Evolutionary conservation across 2,797 vertebrate species (phyloP).

Genomic region (Synanceia verrucosa): DNA sequence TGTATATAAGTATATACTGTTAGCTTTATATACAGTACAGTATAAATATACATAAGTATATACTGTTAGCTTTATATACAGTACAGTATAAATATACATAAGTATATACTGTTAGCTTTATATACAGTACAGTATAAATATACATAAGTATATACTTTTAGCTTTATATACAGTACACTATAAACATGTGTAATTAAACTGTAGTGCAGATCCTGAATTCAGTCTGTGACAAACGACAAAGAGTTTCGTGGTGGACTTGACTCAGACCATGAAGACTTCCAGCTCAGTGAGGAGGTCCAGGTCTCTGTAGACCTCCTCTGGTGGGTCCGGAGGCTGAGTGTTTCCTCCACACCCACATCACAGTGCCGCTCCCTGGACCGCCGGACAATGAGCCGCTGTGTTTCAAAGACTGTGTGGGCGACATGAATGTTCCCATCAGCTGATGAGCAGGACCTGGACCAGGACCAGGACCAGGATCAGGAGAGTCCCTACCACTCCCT

Average conservation of each 20-base stretch:
- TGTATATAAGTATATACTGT: too few relatives aligned
- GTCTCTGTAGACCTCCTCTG: neutral
- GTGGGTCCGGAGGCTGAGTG: neutral
- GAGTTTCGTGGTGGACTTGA: neutral
- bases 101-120: too few relatives aligned
- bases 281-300: slow-evolving; percentile 26
- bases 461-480: too few relatives aligned
- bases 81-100: too few relatives aligned
- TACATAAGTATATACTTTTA: too few relatives aligned
- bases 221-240: neutral
- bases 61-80: too few relatives aligned
- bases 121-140: too few relatives aligned
- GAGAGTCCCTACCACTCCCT: slow-evolving; percentile 72
- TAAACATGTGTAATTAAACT: too few relatives aligned
- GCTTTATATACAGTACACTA: too few relatives aligned
- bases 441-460: slow-evolving; percentile 63
- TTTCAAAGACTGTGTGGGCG: slow-evolving; percentile 59
- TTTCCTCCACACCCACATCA: slow-evolving; percentile 58
- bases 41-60: too few relatives aligned
- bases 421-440: slow-evolving; percentile 50
- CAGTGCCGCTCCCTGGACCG: slow-evolving; percentile 31
- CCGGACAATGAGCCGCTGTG: slow-evolving; percentile 70
- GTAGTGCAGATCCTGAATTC: neutral
- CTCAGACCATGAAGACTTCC: slow-evolving; percentile 1
- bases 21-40: too few relatives aligned